These are phyloP conservation scores for Drosophila pseudoobscura DNA, from an alignment of 1,140 invertebrate genomes.

Conservation along the genomic window DNA sequence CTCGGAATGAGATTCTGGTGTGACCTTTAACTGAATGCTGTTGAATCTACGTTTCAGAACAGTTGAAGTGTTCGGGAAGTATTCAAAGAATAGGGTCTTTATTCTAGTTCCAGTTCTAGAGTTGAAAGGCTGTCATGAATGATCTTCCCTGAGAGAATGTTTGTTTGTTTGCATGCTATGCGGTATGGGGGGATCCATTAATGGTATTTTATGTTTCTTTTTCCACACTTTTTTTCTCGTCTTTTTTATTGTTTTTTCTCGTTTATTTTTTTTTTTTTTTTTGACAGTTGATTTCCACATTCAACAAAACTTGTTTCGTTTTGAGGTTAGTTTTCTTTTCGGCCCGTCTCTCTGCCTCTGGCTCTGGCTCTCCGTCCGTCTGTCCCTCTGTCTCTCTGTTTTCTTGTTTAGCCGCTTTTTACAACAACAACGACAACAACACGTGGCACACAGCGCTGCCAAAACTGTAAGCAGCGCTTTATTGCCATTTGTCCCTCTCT, in stretches of 20 bases:
- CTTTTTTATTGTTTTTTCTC: slow-evolving; percentile 29
- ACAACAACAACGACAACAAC: slow-evolving; percentile 38
- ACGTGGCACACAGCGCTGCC: slow-evolving; percentile 48
- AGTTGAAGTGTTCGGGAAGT: too few species aligned
- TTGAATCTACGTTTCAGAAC: too few species aligned
- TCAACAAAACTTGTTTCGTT: slow-evolving; percentile 64
- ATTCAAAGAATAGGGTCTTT: too few species aligned
- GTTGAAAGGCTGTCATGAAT: too few species aligned
- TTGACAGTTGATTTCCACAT: slow-evolving; percentile 53
- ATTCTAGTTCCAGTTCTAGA: too few species aligned
- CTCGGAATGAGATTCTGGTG: too few species aligned
- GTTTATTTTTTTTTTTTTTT: slow-evolving; percentile 30
- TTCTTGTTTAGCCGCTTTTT: slow-evolving; percentile 50
- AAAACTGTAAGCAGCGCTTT: slow-evolving; percentile 45
- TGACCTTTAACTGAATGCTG: not conserved
- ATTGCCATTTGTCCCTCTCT: slow-evolving; percentile 29
- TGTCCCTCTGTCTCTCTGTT: slow-evolving; percentile 12
- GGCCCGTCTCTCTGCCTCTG: not conserved
- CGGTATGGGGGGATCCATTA: too few species aligned
- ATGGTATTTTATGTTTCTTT: not conserved
- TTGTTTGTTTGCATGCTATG: too few species aligned
- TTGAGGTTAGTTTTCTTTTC: slow-evolving; percentile 64
- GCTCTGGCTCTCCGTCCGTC: slow-evolving; percentile 1
- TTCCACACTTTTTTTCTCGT: slow-evolving; percentile 13
- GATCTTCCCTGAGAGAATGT: too few species aligned